Conservation (phyloP, 2,113 vertebrate genomes). For the Lota lota region DNA sequence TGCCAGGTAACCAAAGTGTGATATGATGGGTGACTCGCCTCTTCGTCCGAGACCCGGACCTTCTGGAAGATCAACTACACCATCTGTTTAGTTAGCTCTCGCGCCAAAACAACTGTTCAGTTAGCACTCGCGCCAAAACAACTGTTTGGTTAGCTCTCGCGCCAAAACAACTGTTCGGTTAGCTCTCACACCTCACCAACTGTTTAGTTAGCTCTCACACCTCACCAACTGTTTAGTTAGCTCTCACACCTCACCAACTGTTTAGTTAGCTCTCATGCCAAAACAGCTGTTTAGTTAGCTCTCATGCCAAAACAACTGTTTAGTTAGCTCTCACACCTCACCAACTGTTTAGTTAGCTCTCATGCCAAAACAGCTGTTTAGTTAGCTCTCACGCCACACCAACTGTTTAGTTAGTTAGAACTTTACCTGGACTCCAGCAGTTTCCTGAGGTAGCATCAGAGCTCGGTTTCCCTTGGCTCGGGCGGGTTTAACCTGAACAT, state of each 20-base stretch:
- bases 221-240: too few species aligned
- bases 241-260: not conserved
- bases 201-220: too few species aligned
- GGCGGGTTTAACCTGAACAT: not conserved
- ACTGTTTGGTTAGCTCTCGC: not conserved
- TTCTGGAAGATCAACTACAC: too few species aligned
- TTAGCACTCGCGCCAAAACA: not conserved
- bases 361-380: not conserved
- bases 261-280: not conserved
- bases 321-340: too few species aligned
- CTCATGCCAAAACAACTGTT: not conserved
- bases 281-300: too few species aligned
- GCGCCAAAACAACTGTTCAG: too few species aligned
- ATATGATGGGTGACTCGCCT: slow-evolving; percentile 47
- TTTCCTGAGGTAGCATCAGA: too few species aligned
- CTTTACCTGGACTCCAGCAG: too few species aligned
- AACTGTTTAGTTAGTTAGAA: not conserved
- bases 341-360: too few species aligned
- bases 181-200: too few species aligned
- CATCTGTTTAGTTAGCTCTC: slow-evolving; percentile 12
- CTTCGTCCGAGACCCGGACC: slow-evolving; percentile 40
- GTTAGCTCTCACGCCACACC: slow-evolving; percentile 16
- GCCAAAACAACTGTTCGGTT: too few species aligned
- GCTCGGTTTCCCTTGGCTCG: not conserved
- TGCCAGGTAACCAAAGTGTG: not conserved